Base-by-base conservation (phyloP, 2,888 invertebrate species). In the Heliconius cydno region DNA sequence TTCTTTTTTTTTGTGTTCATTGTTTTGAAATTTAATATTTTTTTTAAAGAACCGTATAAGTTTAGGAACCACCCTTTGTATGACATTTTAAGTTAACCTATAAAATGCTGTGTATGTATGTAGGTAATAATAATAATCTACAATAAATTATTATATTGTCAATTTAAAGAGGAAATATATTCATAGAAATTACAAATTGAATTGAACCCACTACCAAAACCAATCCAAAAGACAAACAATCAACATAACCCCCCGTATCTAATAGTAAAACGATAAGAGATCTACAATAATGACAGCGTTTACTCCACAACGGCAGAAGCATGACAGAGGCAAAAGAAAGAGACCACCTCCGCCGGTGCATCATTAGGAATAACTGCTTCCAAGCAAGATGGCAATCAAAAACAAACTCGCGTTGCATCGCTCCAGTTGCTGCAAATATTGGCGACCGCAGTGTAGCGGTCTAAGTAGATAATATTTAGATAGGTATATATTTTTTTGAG, bases 361-460 rank as follows among this genome's bases (percentile, higher is more conserved):
- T 71, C 76, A 76, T 77, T 65, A 75, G 34, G 34, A 34, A 34
- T 78, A 78, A 78, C 78, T 78, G 80, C 78, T 30, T 60, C 34
- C 71, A n/a, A 67, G 65, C 63, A 28, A 72, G 79, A 72, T 28
- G 72, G n/a, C 41, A 67, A 79, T 81, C 41, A 60, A 60, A 52
- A 57, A 57, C 60, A n/a, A 73, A 38, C 65, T 67, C 76, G 73
- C 67, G 66, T 34, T 38, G 75, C 60, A 75, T 67, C 79, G 81
- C 79, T 81, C 81, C 77, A 81, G 74, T 81, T 81, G 52, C 65
- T 71, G 68, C 77, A 74, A 79, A 81, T 81, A 77, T 77, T 74
- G 72, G 74, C 77, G 74, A 81, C 81, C 79, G 81, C 79, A 81
- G 52, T 71, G 67, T 81, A 78, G 79, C 81, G 74, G 81, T 74